These are phyloP conservation scores for Anastatus disparis DNA, from an alignment of 1,140 invertebrate species.

Conservation along the genomic window DNA sequence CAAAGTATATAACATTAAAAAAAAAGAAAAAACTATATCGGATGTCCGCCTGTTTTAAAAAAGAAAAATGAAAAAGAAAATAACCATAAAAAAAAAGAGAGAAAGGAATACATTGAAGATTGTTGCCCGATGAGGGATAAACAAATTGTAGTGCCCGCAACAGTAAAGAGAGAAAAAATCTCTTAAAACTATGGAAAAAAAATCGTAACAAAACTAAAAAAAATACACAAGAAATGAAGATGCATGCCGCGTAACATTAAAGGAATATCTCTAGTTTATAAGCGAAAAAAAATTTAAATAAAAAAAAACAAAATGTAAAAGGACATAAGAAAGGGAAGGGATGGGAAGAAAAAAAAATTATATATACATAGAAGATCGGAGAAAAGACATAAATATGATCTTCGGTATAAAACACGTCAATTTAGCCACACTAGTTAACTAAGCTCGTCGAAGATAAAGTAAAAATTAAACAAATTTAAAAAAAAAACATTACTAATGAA, in stretches of 20 bases:
- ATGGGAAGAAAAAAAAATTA: not conserved
- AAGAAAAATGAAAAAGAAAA: not conserved
- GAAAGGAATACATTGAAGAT: not conserved
- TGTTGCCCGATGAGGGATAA: conserved; percentile 10
- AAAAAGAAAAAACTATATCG: too few relatives aligned
- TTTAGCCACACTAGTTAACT: conserved; percentile 57
- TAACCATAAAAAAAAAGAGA: not conserved
- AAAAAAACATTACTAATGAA: conserved; percentile 23
- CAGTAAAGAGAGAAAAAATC: not conserved
- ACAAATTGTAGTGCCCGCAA: conserved; percentile 6
- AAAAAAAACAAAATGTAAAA: too few relatives aligned
- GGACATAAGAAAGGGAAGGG: not conserved
- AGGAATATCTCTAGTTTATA: conserved; percentile 17
- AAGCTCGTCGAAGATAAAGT: conserved; percentile 44
- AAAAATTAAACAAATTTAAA: conserved; percentile 20
- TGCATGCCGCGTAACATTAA: conserved; percentile 4
- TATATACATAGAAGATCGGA: conserved; percentile 9
- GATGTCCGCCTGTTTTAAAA: not conserved
- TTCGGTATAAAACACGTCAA: conserved; percentile 54
- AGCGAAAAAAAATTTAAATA: not conserved
- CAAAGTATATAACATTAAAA: conserved; percentile 14
- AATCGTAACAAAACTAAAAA: not conserved
- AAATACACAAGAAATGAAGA: not conserved
- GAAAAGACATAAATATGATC: conserved; percentile 11
- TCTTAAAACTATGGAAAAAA: not conserved